A percentile compares a stretch with the other conserved stretches of the same genome.
Conservation (phyloP, 1,140 invertebrate species). For the Scaptomyza pallida region DNA sequence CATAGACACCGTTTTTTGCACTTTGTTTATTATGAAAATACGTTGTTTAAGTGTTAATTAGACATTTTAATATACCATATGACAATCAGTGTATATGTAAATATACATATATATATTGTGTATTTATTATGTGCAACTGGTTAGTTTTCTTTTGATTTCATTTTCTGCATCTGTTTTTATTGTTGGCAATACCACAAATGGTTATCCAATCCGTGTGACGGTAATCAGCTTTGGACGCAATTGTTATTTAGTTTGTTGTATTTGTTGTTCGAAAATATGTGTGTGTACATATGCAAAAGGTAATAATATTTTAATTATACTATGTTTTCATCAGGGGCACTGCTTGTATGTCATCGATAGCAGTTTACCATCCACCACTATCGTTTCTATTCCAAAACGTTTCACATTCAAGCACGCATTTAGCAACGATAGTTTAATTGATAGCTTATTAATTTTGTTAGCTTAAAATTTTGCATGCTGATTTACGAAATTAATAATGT, state of each 20-base stretch:
- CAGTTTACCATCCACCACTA: not conserved
- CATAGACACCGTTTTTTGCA: constrained; percentile 20
- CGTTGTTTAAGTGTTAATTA: constrained; percentile 22
- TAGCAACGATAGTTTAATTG: no score
- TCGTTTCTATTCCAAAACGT: not conserved
- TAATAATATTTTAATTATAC: constrained; percentile 45
- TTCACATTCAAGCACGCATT: not conserved
- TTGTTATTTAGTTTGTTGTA: constrained; percentile 7
- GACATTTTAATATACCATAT: constrained; percentile 35
- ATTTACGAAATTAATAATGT: no score
- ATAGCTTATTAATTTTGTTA: not conserved
- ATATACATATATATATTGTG: constrained; percentile 26
- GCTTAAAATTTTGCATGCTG: no score
- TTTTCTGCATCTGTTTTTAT: constrained; percentile 8
- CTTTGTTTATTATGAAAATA: constrained; percentile 4
- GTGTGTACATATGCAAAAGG: constrained; percentile 31
- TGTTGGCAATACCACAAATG: constrained; percentile 7
- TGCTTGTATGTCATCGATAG: constrained; percentile 15
- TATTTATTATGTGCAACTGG: constrained; percentile 38
- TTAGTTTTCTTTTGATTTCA: constrained; percentile 9
- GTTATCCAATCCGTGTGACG: not conserved
- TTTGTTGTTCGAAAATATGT: not conserved
- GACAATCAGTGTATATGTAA: not conserved
- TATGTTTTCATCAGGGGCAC: constrained; percentile 38
- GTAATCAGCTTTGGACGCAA: constrained; percentile 4